Conservation (phyloP, 2,888 invertebrate species). For the Sycophila texana region DNA sequence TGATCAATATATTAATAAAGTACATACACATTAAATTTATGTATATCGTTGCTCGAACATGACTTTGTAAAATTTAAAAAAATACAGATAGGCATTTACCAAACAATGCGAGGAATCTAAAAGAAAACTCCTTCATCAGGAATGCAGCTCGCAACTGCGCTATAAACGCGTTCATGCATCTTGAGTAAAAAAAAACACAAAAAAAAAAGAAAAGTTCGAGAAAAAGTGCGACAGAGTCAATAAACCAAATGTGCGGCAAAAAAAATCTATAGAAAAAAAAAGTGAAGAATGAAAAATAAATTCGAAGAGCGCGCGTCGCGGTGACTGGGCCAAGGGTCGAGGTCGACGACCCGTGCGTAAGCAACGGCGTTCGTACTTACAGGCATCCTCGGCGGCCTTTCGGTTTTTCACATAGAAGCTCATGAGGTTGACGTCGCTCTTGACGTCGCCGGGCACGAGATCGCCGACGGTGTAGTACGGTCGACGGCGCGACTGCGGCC, state of each 20-base stretch:
- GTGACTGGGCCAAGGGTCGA: constrained; percentile 17
- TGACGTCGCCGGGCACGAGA: constrained; percentile 80
- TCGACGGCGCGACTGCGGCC: constrained; percentile 85
- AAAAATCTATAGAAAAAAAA: not conserved
- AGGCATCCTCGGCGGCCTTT: constrained; percentile 79
- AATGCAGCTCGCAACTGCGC: not conserved
- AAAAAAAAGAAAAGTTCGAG: constrained; percentile 11
- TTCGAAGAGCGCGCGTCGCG: not conserved
- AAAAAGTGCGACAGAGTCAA: not conserved
- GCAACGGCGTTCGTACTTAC: constrained; percentile 66
- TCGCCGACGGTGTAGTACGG: constrained; percentile 83
- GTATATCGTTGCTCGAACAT: no score
- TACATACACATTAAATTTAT: no score
- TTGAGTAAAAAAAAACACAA: not conserved
- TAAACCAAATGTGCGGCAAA: not conserved
- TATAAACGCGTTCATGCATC: not conserved
- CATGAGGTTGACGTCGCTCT: constrained; percentile 90
- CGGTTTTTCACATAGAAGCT: constrained; percentile 92
- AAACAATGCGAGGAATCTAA: no score
- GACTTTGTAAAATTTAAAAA: no score
- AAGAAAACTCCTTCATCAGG: no score
- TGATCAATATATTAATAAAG: no score
- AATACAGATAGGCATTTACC: no score
- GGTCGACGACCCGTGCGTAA: constrained; percentile 11
- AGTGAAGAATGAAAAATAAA: not conserved